A percentile compares a stretch with the other conserved stretches of the same genome.
phyloP scores from a whole-genome alignment of 2,888 invertebrate species.

The Anthoptus insignis region DNA sequence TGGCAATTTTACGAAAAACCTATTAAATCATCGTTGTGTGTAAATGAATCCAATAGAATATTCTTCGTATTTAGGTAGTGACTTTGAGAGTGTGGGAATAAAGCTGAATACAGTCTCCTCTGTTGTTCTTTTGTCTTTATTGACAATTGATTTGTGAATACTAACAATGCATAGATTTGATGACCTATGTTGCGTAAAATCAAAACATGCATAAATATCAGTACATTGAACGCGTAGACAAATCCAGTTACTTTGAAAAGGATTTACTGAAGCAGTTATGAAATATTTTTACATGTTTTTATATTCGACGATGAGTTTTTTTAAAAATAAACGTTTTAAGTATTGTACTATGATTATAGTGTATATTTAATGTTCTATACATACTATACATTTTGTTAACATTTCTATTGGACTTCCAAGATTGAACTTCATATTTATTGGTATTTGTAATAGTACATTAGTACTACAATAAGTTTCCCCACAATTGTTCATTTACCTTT shows the following conservation, averaged over 20 bases:
- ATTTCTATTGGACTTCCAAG: too few relatives aligned
- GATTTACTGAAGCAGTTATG: too few relatives aligned
- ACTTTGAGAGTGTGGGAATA: slow-evolving; percentile 30
- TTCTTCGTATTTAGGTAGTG: neutral
- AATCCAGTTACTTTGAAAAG: too few relatives aligned
- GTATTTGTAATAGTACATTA: neutral
- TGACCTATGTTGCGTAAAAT: neutral
- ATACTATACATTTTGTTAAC: too few relatives aligned
- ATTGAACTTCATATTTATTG: too few relatives aligned
- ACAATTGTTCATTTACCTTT: slow-evolving; percentile 11
- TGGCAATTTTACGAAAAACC: neutral
- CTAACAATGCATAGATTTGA: neutral
- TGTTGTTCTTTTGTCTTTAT: slow-evolving; percentile 26
- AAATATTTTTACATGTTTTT: too few relatives aligned
- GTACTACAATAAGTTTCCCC: neutral
- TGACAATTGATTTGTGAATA: slow-evolving; percentile 24
- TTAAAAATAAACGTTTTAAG: too few relatives aligned
- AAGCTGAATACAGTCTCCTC: slow-evolving; percentile 4
- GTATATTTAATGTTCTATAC: too few relatives aligned
- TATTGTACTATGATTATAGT: too few relatives aligned
- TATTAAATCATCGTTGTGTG: slow-evolving; percentile 14
- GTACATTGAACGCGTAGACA: too few relatives aligned
- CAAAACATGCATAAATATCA: too few relatives aligned
- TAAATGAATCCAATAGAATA: slow-evolving; percentile 16
- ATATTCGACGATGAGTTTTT: too few relatives aligned